A percentile compares a stretch with the other conserved stretches of the same genome.
Conservation (phyloP, 2,113 vertebrate species). For the Hassar affinis region DNA sequence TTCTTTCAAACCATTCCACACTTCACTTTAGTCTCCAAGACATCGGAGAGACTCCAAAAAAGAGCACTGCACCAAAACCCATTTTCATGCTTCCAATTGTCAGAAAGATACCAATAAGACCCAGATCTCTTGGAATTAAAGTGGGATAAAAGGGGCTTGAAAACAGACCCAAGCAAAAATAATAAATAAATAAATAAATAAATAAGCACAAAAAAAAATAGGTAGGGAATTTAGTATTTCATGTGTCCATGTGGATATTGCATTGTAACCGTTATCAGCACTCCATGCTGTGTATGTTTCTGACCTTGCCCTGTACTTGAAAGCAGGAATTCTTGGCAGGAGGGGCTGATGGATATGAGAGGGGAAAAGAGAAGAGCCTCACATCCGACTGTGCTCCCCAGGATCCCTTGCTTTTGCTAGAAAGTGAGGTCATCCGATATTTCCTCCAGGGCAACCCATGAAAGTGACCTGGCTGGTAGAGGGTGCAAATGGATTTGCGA, state of each 20-base stretch:
- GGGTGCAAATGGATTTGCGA: conserved; percentile 68
- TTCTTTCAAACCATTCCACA: conserved; percentile 47
- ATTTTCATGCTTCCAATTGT: conserved; percentile 36
- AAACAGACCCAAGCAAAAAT: conserved; percentile 12
- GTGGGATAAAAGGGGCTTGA: conserved; percentile 19
- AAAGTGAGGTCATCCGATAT: conserved; percentile 75
- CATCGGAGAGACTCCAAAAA: conserved; percentile 26
- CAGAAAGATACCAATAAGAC: conserved; percentile 35
- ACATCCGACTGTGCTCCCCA: conserved; percentile 56
- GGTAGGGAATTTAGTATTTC: background rate
- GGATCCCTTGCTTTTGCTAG: conserved; percentile 65
- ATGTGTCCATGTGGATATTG: conserved; percentile 8
- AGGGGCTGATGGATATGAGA: conserved; percentile 42
- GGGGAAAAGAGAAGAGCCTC: conserved; percentile 55
- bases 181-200: background rate
- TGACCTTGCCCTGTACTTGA: conserved; percentile 76
- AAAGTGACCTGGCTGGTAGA: conserved; percentile 67
- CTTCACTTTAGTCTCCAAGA: conserved; percentile 38
- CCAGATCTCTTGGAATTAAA: conserved; percentile 29
- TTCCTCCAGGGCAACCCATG: conserved; percentile 75
- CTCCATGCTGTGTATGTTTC: conserved; percentile 56
- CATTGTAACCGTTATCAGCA: conserved; percentile 12
- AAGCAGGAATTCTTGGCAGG: conserved; percentile 69
- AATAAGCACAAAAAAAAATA: background rate
- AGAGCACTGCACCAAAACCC: conserved; percentile 32